Base-by-base conservation (phyloP, 2,797 vertebrate species). In the Labroides dimidiatus region DNA sequence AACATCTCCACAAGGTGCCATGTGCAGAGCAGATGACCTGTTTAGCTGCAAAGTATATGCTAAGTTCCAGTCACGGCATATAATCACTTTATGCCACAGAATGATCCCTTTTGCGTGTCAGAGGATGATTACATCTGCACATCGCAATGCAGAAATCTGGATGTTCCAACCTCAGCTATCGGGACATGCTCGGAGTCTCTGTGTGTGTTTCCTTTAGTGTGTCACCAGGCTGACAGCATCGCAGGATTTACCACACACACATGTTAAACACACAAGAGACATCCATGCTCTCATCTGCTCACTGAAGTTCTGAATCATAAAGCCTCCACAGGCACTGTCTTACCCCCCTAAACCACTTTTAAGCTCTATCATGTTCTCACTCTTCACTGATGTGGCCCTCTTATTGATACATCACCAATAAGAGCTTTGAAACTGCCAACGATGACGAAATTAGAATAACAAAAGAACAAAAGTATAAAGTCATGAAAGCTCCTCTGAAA, bases 11-110 rank as follows among this genome's bases (percentile, higher is more conserved):
- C 36, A 49, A 61, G 80, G 70, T 83, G 75, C 86, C 84, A 90
- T 87, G 80, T 91, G 90, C 69, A 49, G 53, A 88, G 57, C 89
- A 90, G 87, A 92, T 90, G 90, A 89, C 64, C 65, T 49, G 55
- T 69, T 82, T 44, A 71, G 76, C 77, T 56, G 68, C 51, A 52
- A 82, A 76, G 74, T 77, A 66, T 77, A 82, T 16, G 15, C 73
- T 71, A 58, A 80, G 85, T 85, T 91, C 75, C 65, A 86, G 67
- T 77, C 64, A 72, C 64, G 63, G 69, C 55, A 58, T 77, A 80
- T 71, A 84, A 89, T 84, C 73, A 77, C 72, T 71, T 78, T 69
- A 64, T 77, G 81, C 75, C 75, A 80, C 67, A 76, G 56, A 17
- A 72, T 69, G 81, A 87, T 84, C 63, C 68, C 72, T 0, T 43